Base-by-base conservation (phyloP, 2,888 invertebrate genomes). In the Leptogaster cylindrica region DNA sequence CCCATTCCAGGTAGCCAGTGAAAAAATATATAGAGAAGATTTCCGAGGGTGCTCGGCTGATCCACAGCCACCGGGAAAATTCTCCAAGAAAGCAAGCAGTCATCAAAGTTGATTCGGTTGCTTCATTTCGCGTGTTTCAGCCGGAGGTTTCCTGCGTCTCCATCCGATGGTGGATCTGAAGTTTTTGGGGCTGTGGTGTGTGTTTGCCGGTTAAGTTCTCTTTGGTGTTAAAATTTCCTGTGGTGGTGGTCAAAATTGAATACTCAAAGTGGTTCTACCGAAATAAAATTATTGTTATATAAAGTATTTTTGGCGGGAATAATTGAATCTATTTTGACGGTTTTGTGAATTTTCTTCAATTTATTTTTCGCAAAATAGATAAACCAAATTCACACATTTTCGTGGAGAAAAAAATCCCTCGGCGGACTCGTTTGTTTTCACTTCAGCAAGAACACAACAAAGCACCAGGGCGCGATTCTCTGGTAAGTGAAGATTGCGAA, bases 11-110 rank as follows among this genome's bases (percentile, higher is more conserved):
- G 28, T 36, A 2, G 33, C 52, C 31, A 12, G n/a, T 20, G 50
- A 12, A 27, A n/a, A 18, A 39, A 33, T 33, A 36, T n/a, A n/a
- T 36, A 28, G 44, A 41, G 61, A 44, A 61, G 61, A 61, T 44
- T 23, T 41, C 61, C 25, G 61, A 44, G 61, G 61, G 44, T 61
- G 44, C 58, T 58, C 58, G 7, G 18, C n/a, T 55, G 55, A 23
- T 58, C 61, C 61, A 61, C 44, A 44, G 61, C 28, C 61, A 25
- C 39, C 41, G 44, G 61, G 61, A 61, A 58, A 61, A 61, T 28
- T 61, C 61, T 61, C 61, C 55, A 44, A 18, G 61, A 61, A 55
- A 36, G 55, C 27, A 50, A 12, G 55, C 61, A 61, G 61, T 61
- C 44, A 44, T 44, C 61, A 61, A 44, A 41, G 61, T 61, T 44